These are phyloP conservation scores for Microchrysa polita DNA, from an alignment of 2,888 invertebrate genomes.

Conservation along the genomic window DNA sequence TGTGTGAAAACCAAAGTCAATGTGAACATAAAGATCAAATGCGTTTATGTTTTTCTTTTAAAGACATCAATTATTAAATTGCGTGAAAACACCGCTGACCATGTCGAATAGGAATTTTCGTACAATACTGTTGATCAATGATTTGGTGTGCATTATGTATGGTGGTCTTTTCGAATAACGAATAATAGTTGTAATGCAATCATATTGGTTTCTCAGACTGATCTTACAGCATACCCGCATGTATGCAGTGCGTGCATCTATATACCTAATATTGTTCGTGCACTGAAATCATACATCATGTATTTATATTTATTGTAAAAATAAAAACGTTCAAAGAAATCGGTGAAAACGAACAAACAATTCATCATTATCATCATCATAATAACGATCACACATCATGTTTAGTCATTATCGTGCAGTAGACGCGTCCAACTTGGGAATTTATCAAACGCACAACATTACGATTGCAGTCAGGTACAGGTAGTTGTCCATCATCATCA, in stretches of 20 bases:
- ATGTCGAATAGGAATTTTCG: conserved; percentile 19
- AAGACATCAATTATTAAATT: conserved; percentile 19
- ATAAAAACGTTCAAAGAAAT: conserved; percentile 26
- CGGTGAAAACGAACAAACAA: conserved; percentile 35
- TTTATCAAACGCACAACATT: conserved; percentile 3
- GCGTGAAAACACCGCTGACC: conserved; percentile 2
- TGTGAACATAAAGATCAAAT: neutral
- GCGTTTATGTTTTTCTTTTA: neutral
- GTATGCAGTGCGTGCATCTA: neutral
- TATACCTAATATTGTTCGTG: neutral
- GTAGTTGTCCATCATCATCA: neutral
- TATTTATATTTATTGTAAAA: neutral
- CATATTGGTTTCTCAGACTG: neutral
- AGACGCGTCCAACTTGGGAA: neutral
- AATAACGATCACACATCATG: neutral
- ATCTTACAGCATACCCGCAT: neutral
- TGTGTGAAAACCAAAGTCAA: neutral
- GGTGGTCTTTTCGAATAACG: neutral
- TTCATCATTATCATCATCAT: conserved; percentile 25
- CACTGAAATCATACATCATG: conserved; percentile 6
- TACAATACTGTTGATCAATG: neutral
- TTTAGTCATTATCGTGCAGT: neutral
- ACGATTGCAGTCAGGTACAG: neutral
- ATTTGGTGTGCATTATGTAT: neutral
- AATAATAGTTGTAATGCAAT: neutral